These are phyloP conservation scores for Lycia hirtaria DNA, from an alignment of 2,888 invertebrate species.

Conservation along the genomic window DNA sequence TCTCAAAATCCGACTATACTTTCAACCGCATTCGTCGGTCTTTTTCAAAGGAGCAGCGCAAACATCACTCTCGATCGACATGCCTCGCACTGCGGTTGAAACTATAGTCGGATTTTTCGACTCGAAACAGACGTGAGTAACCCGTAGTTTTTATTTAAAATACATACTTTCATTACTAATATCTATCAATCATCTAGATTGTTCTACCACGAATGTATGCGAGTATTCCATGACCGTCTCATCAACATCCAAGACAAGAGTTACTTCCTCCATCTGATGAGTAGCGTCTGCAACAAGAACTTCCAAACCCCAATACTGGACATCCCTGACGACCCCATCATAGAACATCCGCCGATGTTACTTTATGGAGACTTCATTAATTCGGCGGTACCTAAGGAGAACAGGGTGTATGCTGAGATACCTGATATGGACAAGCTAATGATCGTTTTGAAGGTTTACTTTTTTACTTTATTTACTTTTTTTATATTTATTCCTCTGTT, in stretches of 20 bases:
- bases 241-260: slow-evolving; percentile 92
- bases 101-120: too few species aligned
- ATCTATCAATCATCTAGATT: slow-evolving; percentile 81
- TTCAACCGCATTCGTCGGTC: too few species aligned
- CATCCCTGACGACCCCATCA: slow-evolving; percentile 86
- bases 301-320: slow-evolving; percentile 86
- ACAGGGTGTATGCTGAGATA: slow-evolving; percentile 93
- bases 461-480: background rate
- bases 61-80: too few species aligned
- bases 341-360: slow-evolving; percentile 87
- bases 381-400: slow-evolving; percentile 89
- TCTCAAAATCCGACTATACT: too few species aligned
- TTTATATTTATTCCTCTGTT: too few species aligned
- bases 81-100: too few species aligned
- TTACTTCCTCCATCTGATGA: slow-evolving; percentile 91
- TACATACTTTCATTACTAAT: background rate
- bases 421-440: slow-evolving; percentile 89
- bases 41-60: too few species aligned
- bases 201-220: slow-evolving; percentile 96
- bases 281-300: slow-evolving; percentile 86
- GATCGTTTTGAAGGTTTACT: slow-evolving; percentile 87
- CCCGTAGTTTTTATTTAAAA: too few species aligned
- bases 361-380: slow-evolving; percentile 95
- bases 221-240: slow-evolving; percentile 96
- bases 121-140: too few species aligned